Evolutionary conservation across 2,797 vertebrate genomes (phyloP).

Genomic region (Eutrigla gurnardus): DNA sequence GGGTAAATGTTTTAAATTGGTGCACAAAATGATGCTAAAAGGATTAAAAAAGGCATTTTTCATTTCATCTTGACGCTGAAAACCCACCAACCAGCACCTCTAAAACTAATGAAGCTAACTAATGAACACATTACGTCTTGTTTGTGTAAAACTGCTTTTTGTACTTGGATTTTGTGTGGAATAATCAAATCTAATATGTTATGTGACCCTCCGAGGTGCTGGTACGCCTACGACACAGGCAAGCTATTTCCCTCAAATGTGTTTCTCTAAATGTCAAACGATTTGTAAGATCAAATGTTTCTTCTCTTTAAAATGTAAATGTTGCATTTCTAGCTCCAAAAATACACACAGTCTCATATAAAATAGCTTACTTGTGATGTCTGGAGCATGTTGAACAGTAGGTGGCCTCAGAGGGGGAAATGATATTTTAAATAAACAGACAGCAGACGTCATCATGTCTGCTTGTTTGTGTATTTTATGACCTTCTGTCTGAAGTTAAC

Average conservation of each 20-base stretch:
- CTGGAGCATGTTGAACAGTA: constrained; percentile 10
- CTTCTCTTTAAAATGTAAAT: background rate
- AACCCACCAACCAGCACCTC: background rate
- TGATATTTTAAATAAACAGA: constrained; percentile 12
- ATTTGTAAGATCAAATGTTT: background rate
- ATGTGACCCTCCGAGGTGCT: background rate
- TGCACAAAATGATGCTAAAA: no score
- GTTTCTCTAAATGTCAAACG: background rate
- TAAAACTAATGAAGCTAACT: background rate
- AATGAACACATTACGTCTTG: background rate
- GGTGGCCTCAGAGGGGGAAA: constrained; percentile 15
- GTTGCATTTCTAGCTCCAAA: background rate
- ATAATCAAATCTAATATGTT: background rate
- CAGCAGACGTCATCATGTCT: constrained; percentile 22
- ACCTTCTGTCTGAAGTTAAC: constrained; percentile 15
- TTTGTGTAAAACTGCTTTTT: background rate
- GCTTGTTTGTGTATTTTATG: constrained; percentile 41
- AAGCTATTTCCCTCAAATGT: background rate
- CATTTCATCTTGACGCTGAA: background rate
- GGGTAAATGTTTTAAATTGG: no score
- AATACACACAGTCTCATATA: background rate
- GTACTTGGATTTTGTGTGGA: no score
- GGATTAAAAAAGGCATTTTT: background rate
- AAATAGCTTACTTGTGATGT: constrained; percentile 44
- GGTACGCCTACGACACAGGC: background rate